Evolutionary conservation across 2,113 vertebrate species (phyloP).

Genomic region (Poecile atricapillus): DNA sequence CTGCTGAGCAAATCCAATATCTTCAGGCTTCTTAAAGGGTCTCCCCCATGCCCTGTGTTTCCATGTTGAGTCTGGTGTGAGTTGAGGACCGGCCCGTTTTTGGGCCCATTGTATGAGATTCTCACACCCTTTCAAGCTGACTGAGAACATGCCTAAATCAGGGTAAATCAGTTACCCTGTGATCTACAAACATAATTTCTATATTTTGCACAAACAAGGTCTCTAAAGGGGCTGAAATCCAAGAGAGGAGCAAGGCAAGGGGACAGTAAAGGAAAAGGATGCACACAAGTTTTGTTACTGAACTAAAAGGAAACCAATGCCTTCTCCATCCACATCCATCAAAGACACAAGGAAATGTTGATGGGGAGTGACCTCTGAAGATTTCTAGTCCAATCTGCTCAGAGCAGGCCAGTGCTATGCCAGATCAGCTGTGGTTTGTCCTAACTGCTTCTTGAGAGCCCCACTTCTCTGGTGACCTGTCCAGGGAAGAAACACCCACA

Average conservation of each 20-base stretch:
- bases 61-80: not conserved
- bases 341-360: not conserved
- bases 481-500: not conserved
- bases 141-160: not conserved
- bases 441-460: not conserved
- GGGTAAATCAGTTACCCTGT: not conserved
- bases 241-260: not conserved
- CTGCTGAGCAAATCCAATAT: not conserved
- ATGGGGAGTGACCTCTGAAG: not conserved
- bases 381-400: not conserved
- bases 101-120: not conserved
- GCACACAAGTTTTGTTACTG: not conserved
- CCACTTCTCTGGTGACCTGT: not conserved
- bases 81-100: not conserved
- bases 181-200: not conserved
- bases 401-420: not conserved
- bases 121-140: not conserved
- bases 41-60: not conserved
- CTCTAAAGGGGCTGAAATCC: not conserved
- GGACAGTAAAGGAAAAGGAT: not conserved
- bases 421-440: not conserved
- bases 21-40: not conserved
- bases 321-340: not conserved
- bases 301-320: not conserved
- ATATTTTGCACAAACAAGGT: not conserved